A percentile compares a stretch with the other conserved stretches of the same genome.
Evolutionary conservation across 2,888 invertebrate genomes (phyloP).

Genomic region (Himalopsyche japonica): DNA sequence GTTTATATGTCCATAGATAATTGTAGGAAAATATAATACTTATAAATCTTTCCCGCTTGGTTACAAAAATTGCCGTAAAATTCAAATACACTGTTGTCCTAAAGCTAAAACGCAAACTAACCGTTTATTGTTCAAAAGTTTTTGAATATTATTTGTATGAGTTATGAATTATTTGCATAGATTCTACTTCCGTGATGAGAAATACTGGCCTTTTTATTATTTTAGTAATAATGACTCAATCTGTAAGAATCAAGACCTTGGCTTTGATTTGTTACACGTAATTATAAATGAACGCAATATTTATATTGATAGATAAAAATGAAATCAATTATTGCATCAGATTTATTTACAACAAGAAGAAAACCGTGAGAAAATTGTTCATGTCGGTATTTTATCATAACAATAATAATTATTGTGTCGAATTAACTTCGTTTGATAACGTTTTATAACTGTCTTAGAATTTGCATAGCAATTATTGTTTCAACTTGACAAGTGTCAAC

Average conservation of each 20-base stretch:
- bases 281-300: background rate
- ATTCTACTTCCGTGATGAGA: no score
- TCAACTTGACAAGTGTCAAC: background rate
- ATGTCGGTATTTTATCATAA: background rate
- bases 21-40: no score
- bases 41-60: no score
- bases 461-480: background rate
- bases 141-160: no score
- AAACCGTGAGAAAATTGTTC: background rate
- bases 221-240: background rate
- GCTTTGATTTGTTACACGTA: background rate
- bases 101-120: no score
- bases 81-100: no score
- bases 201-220: background rate
- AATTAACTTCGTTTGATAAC: no score
- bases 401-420: background rate
- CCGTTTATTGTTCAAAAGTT: no score
- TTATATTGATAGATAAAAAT: slow-evolving; percentile 11
- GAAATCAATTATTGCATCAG: slow-evolving; percentile 34
- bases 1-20: no score
- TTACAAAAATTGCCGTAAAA: no score
- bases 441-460: background rate
- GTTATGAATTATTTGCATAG: no score
- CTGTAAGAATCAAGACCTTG: background rate
- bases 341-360: slow-evolving; percentile 40